Base-by-base conservation (phyloP, 2,888 invertebrate genomes). In the Saturnia japonica region DNA sequence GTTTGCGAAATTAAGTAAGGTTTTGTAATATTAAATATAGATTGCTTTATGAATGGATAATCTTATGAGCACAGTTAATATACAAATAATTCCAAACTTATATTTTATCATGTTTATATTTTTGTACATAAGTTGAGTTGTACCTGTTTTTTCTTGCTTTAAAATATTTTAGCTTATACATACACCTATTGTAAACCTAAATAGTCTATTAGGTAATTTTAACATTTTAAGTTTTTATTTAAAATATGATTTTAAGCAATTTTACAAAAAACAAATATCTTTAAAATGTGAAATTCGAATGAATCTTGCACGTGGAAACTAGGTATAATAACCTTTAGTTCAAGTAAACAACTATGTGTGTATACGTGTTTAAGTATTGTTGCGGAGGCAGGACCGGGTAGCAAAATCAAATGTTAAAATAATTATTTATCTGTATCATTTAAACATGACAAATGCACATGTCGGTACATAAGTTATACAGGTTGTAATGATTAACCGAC, bases 381-480 rank as follows among this genome's bases (percentile, higher is more conserved):
- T 82, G 78, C 77, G 80, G 82, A 79, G 77, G 80, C 79, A 78
- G 78, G 81, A 82, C 80, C 79, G 79, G 80, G 76, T 82, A 80
- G 80, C 77, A 72, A 74, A 75, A 71, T 72, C 69, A 68, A 71
- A 70, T 72, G 74, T 69, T 75, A 76, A 74, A 72, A 72, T 71
- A 76, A 75, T 72, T 73, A 78, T 75, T 76, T 73, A 79, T 80
- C 84, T 81, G 74, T 80, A 60, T 60, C 0, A 79, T 78, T 64
- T 28, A 64, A 84, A 87, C 88, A 87, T 86, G 40, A 64, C n/a
- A 40, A 80, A 78, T 16, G 82, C 83, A 82, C 77, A 76, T 80
- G 81, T 85, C 81, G 80, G 82, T 84, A 84, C 0, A 64, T 34
- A 40, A 64, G 40, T 64, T 64, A 19, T 47, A 74, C 73, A 75